Conservation (phyloP, 2,797 vertebrate genomes). For the Enteromius treurensis region DNA sequence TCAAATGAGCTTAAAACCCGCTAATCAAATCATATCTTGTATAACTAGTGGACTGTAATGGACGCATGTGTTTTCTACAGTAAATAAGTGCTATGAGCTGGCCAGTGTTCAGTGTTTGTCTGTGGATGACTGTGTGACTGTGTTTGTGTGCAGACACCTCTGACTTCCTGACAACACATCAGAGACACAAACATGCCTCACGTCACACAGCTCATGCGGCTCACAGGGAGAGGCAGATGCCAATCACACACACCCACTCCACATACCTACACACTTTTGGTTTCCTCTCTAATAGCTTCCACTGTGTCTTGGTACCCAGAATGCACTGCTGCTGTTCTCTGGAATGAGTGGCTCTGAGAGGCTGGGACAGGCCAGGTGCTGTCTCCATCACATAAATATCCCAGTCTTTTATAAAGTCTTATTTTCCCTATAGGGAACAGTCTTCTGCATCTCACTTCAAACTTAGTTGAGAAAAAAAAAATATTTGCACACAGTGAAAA, state of each 20-base stretch:
- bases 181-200: slow-evolving; percentile 38
- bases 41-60: background rate
- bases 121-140: background rate
- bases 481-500: background rate
- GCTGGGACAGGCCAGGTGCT: slow-evolving; percentile 1
- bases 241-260: slow-evolving; percentile 34
- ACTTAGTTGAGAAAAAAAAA: background rate
- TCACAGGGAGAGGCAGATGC: slow-evolving; percentile 35
- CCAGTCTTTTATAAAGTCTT: slow-evolving; percentile 2
- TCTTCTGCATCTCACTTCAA: background rate
- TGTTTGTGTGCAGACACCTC: slow-evolving; percentile 27
- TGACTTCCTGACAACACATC: slow-evolving; percentile 42
- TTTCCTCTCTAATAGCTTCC: slow-evolving; percentile 35
- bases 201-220: slow-evolving; percentile 28
- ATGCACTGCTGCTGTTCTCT: slow-evolving; percentile 49
- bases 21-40: background rate
- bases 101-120: slow-evolving; percentile 23
- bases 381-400: slow-evolving; percentile 12
- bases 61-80: background rate
- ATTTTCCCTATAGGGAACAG: background rate
- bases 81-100: slow-evolving; percentile 42
- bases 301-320: slow-evolving; percentile 46
- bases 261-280: slow-evolving; percentile 33
- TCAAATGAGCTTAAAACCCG: background rate
- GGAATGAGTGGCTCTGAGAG: slow-evolving; percentile 63